These are phyloP conservation scores for Nebria salina DNA, from an alignment of 2,888 invertebrate genomes.

Conservation along the genomic window DNA sequence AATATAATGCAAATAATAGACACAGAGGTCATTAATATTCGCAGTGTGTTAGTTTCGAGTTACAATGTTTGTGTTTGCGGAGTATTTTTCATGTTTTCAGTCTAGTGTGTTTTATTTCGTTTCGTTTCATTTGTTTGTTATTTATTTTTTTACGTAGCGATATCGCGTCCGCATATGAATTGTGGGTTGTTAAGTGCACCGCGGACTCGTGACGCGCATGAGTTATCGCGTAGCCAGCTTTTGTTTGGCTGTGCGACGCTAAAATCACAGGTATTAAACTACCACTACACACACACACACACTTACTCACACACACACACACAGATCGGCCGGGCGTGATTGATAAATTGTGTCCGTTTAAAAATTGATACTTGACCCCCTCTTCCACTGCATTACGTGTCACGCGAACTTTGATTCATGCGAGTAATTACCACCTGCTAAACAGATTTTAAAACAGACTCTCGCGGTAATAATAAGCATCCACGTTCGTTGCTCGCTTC, in stretches of 20 bases:
- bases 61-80: background rate
- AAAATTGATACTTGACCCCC: conserved; percentile 45
- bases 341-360: conserved; percentile 43
- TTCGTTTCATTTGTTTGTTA: conserved; percentile 31
- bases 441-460: conserved; percentile 40
- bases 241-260: conserved; percentile 35
- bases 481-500: background rate
- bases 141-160: conserved; percentile 20
- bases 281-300: conserved; percentile 4
- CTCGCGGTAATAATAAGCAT: background rate
- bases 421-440: conserved; percentile 40
- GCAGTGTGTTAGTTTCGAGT: conserved; percentile 1
- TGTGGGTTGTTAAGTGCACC: conserved; percentile 45
- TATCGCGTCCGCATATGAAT: conserved; percentile 43
- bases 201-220: conserved; percentile 42
- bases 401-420: conserved; percentile 40
- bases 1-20: conserved; percentile 9
- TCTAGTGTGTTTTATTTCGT: background rate
- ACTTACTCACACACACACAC: background rate
- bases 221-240: conserved; percentile 33
- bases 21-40: background rate
- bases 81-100: conserved; percentile 22
- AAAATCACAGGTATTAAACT: conserved; percentile 46
- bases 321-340: conserved; percentile 23
- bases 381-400: conserved; percentile 42